Base-by-base conservation (phyloP, 2,888 invertebrate genomes). In the Timema podura region DNA sequence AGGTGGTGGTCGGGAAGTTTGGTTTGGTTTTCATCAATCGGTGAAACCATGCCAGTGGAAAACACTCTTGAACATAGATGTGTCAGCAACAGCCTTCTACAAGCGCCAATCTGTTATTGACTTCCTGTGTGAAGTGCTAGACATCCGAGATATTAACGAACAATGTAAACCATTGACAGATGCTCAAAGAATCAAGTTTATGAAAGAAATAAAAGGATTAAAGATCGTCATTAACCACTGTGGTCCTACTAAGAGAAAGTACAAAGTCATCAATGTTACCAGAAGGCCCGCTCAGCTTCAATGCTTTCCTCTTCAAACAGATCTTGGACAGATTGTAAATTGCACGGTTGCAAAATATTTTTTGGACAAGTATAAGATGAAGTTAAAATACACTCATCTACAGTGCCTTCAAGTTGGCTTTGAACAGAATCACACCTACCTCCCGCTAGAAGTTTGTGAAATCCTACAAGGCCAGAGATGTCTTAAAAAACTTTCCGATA, bases 1-100 rank as follows among this genome's bases (percentile, higher is more conserved):
- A 70, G 89, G 89, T 74, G 98, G 98, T 74, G 98, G 98, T 48
- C 86, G 98, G 76, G 98, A 98, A 83, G 99, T 99, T 1, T 99
- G 99, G 99, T 99, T 99, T 84, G 99, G 99, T 82, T 99, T 99
- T 82, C 99, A 99, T 87, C 99, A 99, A 83, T 96, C 96, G 74
- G 98, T 99, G 16, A 88, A 98, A 78, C 99, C 99, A 11, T 98
- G 98, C 73, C 98, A 98, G 80, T 99, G 99, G 99, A 99, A 99
- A 86, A 99, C 99, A 99, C 99, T 99, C 98, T 88, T 99, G 72
- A 99, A 99, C 82, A 99, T 99, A 83, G 99, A 99, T 84, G 98
- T 99, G 71, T 99, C 98, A 75, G 99, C 99, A 65, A 99, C 99
- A 76, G 99, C 99, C 72, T 99, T 99, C 84, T 99, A 99, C 85